These are phyloP conservation scores for Sterna hirundo DNA, from an alignment of 2,113 vertebrate species.

Conservation along the genomic window DNA sequence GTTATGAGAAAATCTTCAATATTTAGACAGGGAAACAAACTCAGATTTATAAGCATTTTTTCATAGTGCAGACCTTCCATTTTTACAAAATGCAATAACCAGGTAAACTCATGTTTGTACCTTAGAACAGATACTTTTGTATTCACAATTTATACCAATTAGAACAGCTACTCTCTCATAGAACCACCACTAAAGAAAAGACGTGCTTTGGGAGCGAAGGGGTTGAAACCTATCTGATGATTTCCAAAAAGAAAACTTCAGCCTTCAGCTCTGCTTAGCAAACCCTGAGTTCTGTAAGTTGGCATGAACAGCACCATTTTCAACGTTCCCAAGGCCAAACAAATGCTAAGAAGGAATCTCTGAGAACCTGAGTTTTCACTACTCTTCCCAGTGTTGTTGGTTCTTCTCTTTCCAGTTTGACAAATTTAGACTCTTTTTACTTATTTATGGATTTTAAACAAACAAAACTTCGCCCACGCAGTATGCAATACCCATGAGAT, in stretches of 20 bases:
- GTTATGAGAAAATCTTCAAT: not conserved
- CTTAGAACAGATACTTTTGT: not conserved
- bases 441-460: not conserved
- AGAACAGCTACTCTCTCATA: not conserved
- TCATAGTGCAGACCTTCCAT: not conserved
- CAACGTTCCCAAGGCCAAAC: not conserved
- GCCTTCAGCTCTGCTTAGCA: not conserved
- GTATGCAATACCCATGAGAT: not conserved
- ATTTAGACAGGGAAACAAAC: not conserved
- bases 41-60: not conserved
- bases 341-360: not conserved
- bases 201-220: not conserved
- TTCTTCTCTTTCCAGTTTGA: not conserved
- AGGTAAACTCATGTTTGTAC: not conserved
- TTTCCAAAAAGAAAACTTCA: not conserved
- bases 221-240: not conserved
- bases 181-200: not conserved
- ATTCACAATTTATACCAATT: not conserved
- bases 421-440: not conserved
- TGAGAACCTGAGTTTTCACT: not conserved
- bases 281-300: not conserved
- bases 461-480: not conserved
- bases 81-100: not conserved
- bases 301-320: not conserved
- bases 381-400: not conserved